Conservation (phyloP, 1,140 invertebrate species). For the Lanistes nyassanus region DNA sequence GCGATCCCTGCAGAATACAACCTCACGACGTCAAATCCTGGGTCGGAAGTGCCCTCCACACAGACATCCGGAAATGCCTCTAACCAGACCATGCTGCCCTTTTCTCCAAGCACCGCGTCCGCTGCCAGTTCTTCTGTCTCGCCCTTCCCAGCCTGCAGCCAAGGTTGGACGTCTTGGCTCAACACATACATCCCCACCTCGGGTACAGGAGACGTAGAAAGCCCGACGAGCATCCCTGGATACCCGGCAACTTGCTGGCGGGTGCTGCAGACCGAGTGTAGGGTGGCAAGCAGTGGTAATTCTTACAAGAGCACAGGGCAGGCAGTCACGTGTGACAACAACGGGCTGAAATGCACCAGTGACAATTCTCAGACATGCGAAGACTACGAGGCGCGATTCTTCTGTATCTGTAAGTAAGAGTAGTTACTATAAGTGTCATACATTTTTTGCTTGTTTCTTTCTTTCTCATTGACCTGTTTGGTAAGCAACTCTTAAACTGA, state of each 20-base stretch:
- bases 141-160: conserved; percentile 35
- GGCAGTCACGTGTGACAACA: conserved; percentile 38
- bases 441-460: no score
- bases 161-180: conserved; percentile 66
- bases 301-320: conserved; percentile 44
- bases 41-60: no score
- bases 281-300: conserved; percentile 33
- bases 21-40: no score
- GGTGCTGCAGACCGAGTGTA: conserved; percentile 37
- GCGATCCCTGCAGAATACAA: no score
- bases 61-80: no score
- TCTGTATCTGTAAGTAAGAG: conserved; percentile 45
- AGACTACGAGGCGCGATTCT: conserved; percentile 51
- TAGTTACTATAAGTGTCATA: no score
- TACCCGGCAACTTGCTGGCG: conserved; percentile 45
- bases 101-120: background rate
- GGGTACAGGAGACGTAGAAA: conserved; percentile 60
- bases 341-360: conserved; percentile 42
- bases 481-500: no score
- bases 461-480: no score
- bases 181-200: conserved; percentile 33
- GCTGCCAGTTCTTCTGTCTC: no score
- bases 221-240: conserved; percentile 35
- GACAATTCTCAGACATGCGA: conserved; percentile 36
- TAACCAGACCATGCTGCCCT: no score